phyloP scores from a whole-genome alignment of 2,113 vertebrate species.

The Gallinago jamesoni region DNA sequence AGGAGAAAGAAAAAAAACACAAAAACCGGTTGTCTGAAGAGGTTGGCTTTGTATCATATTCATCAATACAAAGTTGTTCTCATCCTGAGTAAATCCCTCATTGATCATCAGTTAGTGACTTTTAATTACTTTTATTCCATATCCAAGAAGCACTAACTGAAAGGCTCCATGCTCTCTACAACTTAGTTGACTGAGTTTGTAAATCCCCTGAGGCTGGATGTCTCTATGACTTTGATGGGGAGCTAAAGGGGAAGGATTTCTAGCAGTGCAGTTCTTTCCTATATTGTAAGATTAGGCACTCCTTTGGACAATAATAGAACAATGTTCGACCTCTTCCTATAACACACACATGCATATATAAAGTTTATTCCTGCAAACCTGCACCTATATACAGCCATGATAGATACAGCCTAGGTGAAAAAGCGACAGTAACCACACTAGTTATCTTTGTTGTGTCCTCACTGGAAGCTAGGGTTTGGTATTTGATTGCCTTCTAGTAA shows the following conservation, averaged over 20 bases:
- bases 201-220: background rate
- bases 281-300: background rate
- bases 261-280: background rate
- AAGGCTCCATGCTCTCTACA: background rate
- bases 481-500: constrained; percentile 35
- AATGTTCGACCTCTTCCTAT: background rate
- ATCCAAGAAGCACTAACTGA: background rate
- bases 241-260: background rate
- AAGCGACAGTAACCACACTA: background rate
- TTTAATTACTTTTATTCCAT: background rate
- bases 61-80: background rate
- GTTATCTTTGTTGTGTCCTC: background rate
- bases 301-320: background rate
- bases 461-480: background rate
- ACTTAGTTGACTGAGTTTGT: background rate
- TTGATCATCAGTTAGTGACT: background rate
- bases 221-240: background rate
- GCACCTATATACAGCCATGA: background rate
- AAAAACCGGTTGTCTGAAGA: background rate
- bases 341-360: background rate
- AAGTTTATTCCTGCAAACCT: background rate
- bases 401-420: background rate
- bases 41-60: background rate
- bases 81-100: background rate
- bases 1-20: background rate